Evolutionary conservation across 1,140 invertebrate genomes (phyloP).

Genomic region (Lepidurus arcticus): DNA sequence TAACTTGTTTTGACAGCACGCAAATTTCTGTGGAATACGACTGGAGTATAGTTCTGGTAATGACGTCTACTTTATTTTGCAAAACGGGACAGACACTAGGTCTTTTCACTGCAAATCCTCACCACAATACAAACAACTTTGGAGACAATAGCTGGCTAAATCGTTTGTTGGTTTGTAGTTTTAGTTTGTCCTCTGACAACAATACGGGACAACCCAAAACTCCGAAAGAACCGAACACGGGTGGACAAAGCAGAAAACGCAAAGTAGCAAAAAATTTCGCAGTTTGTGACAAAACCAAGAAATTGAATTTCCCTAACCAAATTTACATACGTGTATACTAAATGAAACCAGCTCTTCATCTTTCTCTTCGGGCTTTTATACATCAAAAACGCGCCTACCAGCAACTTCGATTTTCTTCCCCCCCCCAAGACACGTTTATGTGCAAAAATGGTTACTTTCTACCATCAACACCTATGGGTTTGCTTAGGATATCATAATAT

Average conservation of each 20-base stretch:
- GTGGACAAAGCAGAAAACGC: neutral
- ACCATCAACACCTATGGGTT: neutral
- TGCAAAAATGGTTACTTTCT: neutral
- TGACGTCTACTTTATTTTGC: constrained; percentile 22
- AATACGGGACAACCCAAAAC: neutral
- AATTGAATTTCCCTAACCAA: neutral
- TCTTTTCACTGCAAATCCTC: constrained; percentile 19
- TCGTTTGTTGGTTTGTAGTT: neutral
- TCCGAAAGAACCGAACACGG: neutral
- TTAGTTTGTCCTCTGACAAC: neutral
- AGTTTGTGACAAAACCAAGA: neutral
- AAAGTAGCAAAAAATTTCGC: neutral
- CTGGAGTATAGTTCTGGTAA: neutral
- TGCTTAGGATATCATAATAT: constrained; percentile 5
- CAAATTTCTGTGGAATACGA: too few species aligned
- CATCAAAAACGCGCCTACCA: neutral
- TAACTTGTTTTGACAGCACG: too few species aligned
- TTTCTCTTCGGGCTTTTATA: neutral
- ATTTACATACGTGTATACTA: neutral
- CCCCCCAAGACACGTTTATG: neutral
- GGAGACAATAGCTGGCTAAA: constrained; percentile 11
- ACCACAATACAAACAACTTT: neutral
- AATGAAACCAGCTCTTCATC: constrained; percentile 1
- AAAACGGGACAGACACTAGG: constrained; percentile 14
- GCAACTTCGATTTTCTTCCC: neutral